A percentile compares a stretch with the other conserved stretches of the same genome.
Evolutionary conservation across 2,797 vertebrate species (phyloP).

Genomic region (Girardinus metallicus): DNA sequence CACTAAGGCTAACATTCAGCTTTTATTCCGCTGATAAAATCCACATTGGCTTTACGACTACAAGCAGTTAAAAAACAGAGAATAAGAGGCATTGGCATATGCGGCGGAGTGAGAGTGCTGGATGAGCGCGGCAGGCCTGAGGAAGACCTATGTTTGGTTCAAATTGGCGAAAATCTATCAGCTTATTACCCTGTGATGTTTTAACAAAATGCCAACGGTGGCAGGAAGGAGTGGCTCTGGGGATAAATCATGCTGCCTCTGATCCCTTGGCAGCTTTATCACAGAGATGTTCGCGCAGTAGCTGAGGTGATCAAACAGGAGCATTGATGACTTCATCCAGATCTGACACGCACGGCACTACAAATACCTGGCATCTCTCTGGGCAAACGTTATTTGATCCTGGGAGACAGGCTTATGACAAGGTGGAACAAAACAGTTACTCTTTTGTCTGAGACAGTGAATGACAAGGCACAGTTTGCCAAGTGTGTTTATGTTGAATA

Average conservation of each 20-base stretch:
- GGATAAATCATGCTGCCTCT: slow-evolving; percentile 73
- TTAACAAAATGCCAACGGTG: slow-evolving; percentile 69
- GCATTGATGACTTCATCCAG: slow-evolving; percentile 77
- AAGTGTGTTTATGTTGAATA: slow-evolving; percentile 65
- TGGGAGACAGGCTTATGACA: slow-evolving; percentile 65
- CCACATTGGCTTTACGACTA: slow-evolving; percentile 70
- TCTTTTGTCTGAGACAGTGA: slow-evolving; percentile 64
- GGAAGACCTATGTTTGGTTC: slow-evolving; percentile 33
- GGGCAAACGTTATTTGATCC: slow-evolving; percentile 70
- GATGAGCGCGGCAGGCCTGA: slow-evolving; percentile 36
- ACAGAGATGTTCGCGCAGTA: slow-evolving; percentile 74
- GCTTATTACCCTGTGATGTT: slow-evolving; percentile 72
- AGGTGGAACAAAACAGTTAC: slow-evolving; percentile 64
- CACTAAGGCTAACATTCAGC: slow-evolving; percentile 75
- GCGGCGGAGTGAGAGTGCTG: slow-evolving; percentile 33
- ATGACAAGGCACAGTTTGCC: slow-evolving; percentile 63
- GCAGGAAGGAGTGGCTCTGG: slow-evolving; percentile 66
- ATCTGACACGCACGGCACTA: slow-evolving; percentile 62
- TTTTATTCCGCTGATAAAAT: slow-evolving; percentile 78
- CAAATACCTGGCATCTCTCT: slow-evolving; percentile 59
- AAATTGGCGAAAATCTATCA: slow-evolving; percentile 72
- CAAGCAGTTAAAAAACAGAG: slow-evolving; percentile 70
- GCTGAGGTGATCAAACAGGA: slow-evolving; percentile 70
- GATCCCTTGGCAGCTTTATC: slow-evolving; percentile 71
- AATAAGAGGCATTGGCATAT: slow-evolving; percentile 54